Conservation (phyloP, 1,140 invertebrate genomes). For the Littorina saxatilis region DNA sequence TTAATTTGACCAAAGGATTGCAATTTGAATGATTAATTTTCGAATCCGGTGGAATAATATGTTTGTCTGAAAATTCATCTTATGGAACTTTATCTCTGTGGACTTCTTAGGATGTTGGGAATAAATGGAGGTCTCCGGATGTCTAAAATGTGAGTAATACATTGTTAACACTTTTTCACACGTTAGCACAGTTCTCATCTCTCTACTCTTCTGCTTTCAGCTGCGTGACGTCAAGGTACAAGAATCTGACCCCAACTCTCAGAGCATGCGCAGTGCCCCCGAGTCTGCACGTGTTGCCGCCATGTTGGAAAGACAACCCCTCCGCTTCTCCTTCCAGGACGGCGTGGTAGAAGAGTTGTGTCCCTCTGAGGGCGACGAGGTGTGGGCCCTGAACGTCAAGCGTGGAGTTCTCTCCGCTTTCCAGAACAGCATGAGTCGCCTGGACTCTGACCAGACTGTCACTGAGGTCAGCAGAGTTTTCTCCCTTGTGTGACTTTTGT, state of each 20-base stretch:
- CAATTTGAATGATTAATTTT: neutral
- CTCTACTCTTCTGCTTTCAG: constrained; percentile 16
- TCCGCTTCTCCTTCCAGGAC: constrained; percentile 79
- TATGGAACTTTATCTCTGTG: too few species aligned
- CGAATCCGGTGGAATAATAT: neutral
- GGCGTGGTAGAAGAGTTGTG: constrained; percentile 76
- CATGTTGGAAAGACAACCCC: constrained; percentile 67
- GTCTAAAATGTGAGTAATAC: too few species aligned
- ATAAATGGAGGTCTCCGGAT: too few species aligned
- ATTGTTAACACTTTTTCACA: too few species aligned
- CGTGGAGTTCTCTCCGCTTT: constrained; percentile 89
- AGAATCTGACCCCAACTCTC: constrained; percentile 44
- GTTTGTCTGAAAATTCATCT: too few species aligned
- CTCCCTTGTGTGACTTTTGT: neutral
- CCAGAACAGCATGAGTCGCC: constrained; percentile 90
- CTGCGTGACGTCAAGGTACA: constrained; percentile 46
- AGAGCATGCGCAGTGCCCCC: constrained; percentile 31
- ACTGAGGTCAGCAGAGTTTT: constrained; percentile 4
- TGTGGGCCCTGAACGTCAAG: constrained; percentile 92
- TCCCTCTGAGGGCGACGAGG: constrained; percentile 78
- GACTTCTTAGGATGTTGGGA: too few species aligned
- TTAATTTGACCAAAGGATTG: neutral
- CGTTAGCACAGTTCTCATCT: neutral
- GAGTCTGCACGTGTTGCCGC: constrained; percentile 38
- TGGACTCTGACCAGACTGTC: constrained; percentile 78